Percentiles rank a stretch among this genome's conserved stretches.
These are phyloP conservation scores for Ginglymostoma cirratum DNA, from an alignment of 2,113 vertebrate species.

Conservation along the genomic window DNA sequence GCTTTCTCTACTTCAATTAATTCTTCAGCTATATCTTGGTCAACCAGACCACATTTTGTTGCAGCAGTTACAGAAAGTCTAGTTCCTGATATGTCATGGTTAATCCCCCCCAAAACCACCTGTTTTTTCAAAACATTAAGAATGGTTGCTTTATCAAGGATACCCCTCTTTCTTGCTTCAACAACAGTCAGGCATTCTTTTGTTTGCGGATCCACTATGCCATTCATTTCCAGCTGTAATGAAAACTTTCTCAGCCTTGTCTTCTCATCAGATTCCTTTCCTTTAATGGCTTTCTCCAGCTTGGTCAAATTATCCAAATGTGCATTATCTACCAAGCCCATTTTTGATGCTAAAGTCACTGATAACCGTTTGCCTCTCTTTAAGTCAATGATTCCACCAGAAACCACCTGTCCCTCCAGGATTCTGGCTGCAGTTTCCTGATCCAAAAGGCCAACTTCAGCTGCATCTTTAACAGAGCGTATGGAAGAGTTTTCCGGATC, in stretches of 20 bases:
- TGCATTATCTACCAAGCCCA: constrained; percentile 69
- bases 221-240: constrained; percentile 79
- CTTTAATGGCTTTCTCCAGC: constrained; percentile 79
- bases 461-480: constrained; percentile 71
- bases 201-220: constrained; percentile 70
- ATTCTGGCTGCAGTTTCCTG: constrained; percentile 65
- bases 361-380: constrained; percentile 78
- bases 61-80: constrained; percentile 73
- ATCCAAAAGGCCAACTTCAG: constrained; percentile 72
- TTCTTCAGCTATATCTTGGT: constrained; percentile 54
- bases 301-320: constrained; percentile 59
- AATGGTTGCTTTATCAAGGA: constrained; percentile 62
- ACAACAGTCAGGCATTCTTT: constrained; percentile 61
- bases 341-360: constrained; percentile 78
- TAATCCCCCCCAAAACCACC: constrained; percentile 77
- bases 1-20: constrained; percentile 66
- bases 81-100: constrained; percentile 77
- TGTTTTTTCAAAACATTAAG: constrained; percentile 68
- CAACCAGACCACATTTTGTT: constrained; percentile 62
- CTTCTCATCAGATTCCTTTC: constrained; percentile 59
- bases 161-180: constrained; percentile 62
- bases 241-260: constrained; percentile 59
- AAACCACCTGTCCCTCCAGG: constrained; percentile 79
- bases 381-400: constrained; percentile 85
- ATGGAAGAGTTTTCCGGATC: constrained; percentile 62